These are phyloP conservation scores for Martes flavigula DNA, from an alignment of 2,797 vertebrate genomes.

Conservation along the genomic window DNA sequence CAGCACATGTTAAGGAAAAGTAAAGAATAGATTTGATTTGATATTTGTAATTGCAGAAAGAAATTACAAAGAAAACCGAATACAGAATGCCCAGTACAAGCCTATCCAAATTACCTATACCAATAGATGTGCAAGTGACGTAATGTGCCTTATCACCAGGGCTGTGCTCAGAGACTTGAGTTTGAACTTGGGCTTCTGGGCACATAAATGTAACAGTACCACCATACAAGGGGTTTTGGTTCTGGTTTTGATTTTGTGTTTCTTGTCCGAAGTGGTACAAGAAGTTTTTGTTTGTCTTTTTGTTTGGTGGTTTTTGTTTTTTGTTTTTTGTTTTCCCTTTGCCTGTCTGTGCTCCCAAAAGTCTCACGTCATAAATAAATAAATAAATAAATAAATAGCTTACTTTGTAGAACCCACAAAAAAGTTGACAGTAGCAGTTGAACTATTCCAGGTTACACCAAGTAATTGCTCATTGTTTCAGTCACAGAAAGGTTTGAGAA, in stretches of 20 bases:
- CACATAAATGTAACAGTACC: neutral
- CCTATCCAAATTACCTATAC: neutral
- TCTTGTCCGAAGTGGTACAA: neutral
- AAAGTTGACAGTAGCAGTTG: neutral
- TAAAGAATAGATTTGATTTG: neutral
- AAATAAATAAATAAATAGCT: neutral
- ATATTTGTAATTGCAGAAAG: neutral
- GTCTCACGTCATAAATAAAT: neutral
- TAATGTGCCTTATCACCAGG: neutral
- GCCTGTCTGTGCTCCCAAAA: neutral
- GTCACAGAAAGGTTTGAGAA: neutral
- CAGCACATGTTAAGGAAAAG: neutral
- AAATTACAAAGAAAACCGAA: neutral
- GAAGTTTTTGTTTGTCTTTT: neutral
- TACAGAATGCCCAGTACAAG: neutral
- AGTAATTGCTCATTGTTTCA: neutral
- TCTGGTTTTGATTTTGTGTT: neutral
- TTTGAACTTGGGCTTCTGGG: neutral
- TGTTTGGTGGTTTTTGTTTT: no score
- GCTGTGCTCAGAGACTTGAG: neutral
- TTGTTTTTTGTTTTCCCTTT: neutral
- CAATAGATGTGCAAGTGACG: neutral
- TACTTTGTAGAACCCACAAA: neutral
- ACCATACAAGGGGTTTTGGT: neutral
- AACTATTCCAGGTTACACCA: neutral